Conservation (phyloP, 2,888 invertebrate species). For the Horisme vitalbata region DNA sequence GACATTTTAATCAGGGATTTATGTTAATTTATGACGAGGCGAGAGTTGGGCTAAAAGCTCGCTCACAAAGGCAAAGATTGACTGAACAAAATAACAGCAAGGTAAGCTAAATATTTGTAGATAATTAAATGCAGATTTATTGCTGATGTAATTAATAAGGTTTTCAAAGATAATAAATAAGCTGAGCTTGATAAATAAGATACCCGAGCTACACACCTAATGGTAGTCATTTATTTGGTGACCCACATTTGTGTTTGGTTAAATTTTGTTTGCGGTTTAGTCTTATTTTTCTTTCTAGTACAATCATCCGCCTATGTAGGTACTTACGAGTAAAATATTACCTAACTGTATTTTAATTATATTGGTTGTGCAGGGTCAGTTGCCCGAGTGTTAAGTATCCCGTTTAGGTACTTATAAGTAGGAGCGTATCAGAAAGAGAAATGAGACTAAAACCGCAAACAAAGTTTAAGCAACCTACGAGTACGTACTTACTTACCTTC, state of each 20-base stretch:
- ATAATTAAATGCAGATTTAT: constrained; percentile 19
- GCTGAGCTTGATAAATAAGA: constrained; percentile 23
- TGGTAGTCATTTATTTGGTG: constrained; percentile 26
- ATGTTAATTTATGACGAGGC: constrained; percentile 51
- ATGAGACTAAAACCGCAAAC: no score
- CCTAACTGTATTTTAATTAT: no score
- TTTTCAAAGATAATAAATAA: constrained; percentile 11
- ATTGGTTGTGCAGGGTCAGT: no score
- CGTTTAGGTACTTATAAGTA: no score
- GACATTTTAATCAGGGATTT: constrained; percentile 57
- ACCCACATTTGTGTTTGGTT: constrained; percentile 20
- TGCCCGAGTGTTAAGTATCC: no score
- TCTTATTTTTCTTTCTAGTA: constrained; percentile 17
- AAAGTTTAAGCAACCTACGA: no score
- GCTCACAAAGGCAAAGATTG: constrained; percentile 48
- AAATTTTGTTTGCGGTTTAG: constrained; percentile 18
- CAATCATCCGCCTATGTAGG: not conserved
- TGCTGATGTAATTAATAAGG: constrained; percentile 18
- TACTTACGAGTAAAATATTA: no score
- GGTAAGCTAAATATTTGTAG: constrained; percentile 28
- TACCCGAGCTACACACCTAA: constrained; percentile 19
- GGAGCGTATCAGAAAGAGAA: no score
- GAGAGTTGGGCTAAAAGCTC: constrained; percentile 40
- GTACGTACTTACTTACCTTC: no score
- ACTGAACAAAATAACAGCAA: constrained; percentile 42